Conservation (phyloP, 1,140 invertebrate genomes). For the Drosophila kikkawai region DNA sequence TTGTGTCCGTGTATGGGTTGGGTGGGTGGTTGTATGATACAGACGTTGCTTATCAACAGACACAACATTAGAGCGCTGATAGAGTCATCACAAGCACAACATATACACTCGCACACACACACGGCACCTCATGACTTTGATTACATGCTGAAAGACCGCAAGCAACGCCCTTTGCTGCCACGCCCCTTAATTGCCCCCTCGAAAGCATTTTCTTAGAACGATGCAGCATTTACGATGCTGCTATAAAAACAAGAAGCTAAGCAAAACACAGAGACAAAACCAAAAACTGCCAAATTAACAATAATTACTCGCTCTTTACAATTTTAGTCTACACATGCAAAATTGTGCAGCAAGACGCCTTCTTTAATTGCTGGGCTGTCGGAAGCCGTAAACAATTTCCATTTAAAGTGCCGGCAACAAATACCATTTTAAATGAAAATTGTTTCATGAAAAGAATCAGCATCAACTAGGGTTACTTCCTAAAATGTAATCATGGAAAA, state of each 20-base stretch:
- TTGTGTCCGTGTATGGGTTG: slow-evolving; percentile 6
- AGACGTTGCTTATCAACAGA: slow-evolving; percentile 53
- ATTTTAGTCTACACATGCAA: slow-evolving; percentile 14
- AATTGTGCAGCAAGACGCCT: background rate
- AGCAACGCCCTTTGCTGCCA: slow-evolving; percentile 18
- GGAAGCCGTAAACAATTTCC: slow-evolving; percentile 6
- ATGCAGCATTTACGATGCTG: background rate
- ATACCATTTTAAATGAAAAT: background rate
- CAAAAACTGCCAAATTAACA: slow-evolving; percentile 18
- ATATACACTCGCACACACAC: slow-evolving; percentile 1
- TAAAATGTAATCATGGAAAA: background rate
- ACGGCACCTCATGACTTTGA: slow-evolving; percentile 61
- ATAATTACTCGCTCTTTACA: slow-evolving; percentile 18
- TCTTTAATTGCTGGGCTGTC: slow-evolving; percentile 6
- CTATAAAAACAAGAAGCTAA: slow-evolving; percentile 9
- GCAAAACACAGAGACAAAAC: background rate
- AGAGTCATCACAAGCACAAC: slow-evolving; percentile 40
- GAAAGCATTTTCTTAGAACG: slow-evolving; percentile 35
- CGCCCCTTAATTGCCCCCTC: slow-evolving; percentile 12
- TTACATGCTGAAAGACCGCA: slow-evolving; percentile 26
- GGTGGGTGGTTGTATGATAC: slow-evolving; percentile 10
- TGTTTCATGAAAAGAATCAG: background rate
- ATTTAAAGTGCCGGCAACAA: background rate
- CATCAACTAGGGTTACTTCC: background rate
- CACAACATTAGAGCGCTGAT: slow-evolving; percentile 54